phyloP scores from a whole-genome alignment of 1,140 invertebrate species.

The Agrilus planipennis region DNA sequence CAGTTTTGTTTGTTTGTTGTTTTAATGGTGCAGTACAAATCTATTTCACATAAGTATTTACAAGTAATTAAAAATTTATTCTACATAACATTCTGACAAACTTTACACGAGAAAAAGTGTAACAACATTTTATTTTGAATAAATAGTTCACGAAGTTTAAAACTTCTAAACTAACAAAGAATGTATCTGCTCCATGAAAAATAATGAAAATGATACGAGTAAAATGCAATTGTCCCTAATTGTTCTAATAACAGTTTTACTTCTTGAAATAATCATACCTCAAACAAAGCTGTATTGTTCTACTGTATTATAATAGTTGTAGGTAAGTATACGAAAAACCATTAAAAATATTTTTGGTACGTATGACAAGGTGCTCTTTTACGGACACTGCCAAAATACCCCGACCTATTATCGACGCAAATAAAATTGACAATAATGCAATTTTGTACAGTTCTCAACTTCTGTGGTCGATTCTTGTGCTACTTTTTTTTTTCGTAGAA shows the following conservation, averaged over 20 bases:
- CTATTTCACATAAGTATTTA: no score
- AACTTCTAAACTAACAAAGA: neutral
- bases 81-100: no score
- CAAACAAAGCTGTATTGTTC: conserved; percentile 12
- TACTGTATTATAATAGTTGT: conserved; percentile 14
- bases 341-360: conserved; percentile 22
- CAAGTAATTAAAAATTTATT: no score
- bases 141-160: neutral
- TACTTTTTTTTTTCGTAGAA: no score
- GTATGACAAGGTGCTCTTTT: conserved; percentile 21
- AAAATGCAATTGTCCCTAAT: no score
- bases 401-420: conserved; percentile 18
- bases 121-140: conserved; percentile 11
- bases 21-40: no score
- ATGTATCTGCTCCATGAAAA: no score
- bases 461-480: no score
- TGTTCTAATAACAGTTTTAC: no score
- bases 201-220: no score
- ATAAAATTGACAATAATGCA: conserved; percentile 21
- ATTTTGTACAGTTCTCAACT: conserved; percentile 30
- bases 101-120: conserved; percentile 8
- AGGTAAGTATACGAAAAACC: conserved; percentile 19
- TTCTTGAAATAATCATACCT: conserved; percentile 8
- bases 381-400: conserved; percentile 18
- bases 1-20: no score